phyloP scores from a whole-genome alignment of 2,888 invertebrate genomes.

The Tubiluchus corallicola region DNA sequence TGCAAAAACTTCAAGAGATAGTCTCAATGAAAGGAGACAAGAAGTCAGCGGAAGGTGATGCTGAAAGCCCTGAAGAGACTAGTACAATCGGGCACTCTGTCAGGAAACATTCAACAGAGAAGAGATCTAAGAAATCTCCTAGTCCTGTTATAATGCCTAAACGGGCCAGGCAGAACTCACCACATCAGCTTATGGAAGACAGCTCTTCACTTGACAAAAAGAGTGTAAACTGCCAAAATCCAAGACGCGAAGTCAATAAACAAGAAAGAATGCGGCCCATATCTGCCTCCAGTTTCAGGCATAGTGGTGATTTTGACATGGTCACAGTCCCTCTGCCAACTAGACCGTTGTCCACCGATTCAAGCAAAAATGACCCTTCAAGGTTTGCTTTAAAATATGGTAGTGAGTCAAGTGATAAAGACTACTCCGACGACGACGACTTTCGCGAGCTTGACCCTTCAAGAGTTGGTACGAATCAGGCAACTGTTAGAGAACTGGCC shows the following conservation, averaged over 20 bases:
- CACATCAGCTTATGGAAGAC: too few relatives aligned
- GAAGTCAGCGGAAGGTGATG: background rate
- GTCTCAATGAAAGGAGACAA: background rate
- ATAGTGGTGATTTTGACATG: background rate
- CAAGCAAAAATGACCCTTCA: too few relatives aligned
- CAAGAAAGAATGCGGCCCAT: too few relatives aligned
- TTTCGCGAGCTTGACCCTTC: background rate
- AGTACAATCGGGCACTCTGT: too few relatives aligned
- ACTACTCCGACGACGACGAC: background rate
- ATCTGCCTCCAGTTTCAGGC: background rate
- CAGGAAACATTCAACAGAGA: background rate
- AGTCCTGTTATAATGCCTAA: background rate
- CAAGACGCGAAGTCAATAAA: background rate
- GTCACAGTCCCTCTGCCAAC: background rate
- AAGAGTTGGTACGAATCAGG: conserved; percentile 1
- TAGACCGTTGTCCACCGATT: background rate
- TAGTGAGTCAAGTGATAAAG: background rate
- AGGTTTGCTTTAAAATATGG: too few relatives aligned
- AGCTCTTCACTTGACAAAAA: too few relatives aligned
- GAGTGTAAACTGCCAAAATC: too few relatives aligned
- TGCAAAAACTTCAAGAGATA: background rate
- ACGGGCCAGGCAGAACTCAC: background rate
- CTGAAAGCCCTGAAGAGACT: background rate
- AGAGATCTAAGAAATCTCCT: background rate
- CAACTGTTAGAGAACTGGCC: background rate